Evolutionary conservation across 2,888 invertebrate genomes (phyloP).

Genomic region (Oasisia sp.): DNA sequence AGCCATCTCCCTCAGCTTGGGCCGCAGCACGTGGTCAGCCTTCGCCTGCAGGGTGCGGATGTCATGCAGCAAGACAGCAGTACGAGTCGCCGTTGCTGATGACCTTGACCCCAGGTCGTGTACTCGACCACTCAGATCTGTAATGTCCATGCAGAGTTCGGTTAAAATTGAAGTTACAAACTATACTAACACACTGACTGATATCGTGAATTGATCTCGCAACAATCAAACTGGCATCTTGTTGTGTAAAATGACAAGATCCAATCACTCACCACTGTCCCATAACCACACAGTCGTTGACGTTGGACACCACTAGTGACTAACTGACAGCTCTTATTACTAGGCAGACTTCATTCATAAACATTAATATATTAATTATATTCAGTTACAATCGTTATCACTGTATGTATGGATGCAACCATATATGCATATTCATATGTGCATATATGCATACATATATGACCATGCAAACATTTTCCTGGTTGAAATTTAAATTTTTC

Average conservation of each 20-base stretch:
- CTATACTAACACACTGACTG: background rate
- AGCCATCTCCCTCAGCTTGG: conserved; percentile 23
- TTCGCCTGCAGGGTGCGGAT: background rate
- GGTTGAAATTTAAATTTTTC: no score
- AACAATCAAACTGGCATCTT: background rate
- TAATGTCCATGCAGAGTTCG: background rate
- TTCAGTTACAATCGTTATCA: background rate
- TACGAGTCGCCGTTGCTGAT: background rate
- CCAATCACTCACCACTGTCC: background rate
- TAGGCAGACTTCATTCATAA: no score
- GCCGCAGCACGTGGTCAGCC: conserved; percentile 19
- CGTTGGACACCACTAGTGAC: no score
- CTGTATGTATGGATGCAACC: no score
- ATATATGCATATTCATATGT: no score
- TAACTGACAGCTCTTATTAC: no score
- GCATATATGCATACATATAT: background rate
- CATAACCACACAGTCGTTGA: no score
- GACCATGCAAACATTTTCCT: background rate
- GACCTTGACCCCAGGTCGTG: background rate
- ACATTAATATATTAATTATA: background rate
- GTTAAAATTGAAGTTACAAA: background rate
- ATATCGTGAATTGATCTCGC: background rate
- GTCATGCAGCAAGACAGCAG: background rate
- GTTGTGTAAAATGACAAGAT: background rate
- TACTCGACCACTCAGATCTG: background rate